A percentile compares a stretch with the other conserved stretches of the same genome.
Conservation (phyloP, 2,888 invertebrate genomes). For the Cancer borealis region DNA sequence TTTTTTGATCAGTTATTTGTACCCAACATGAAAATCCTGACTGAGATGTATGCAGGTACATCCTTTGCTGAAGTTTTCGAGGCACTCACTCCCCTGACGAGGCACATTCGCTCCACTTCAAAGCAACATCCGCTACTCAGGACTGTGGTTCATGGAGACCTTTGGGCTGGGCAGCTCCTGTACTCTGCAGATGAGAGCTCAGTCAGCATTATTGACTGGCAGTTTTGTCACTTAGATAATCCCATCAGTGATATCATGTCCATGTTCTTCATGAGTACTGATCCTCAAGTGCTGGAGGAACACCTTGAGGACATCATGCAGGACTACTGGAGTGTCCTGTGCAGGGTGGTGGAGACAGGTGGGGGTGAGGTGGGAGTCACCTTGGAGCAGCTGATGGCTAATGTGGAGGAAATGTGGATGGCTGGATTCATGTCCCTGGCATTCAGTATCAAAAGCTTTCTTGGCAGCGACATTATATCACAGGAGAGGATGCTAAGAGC, state of each 20-base stretch:
- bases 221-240: conserved; percentile 66
- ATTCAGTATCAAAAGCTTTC: conserved; percentile 74
- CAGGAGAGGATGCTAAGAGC: conserved; percentile 59
- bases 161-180: conserved; percentile 74
- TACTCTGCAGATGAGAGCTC: conserved; percentile 63
- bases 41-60: conserved; percentile 54
- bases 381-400: conserved; percentile 55
- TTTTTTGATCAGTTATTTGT: conserved; percentile 66
- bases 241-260: conserved; percentile 70
- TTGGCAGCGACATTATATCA: conserved; percentile 69
- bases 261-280: conserved; percentile 74
- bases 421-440: conserved; percentile 69
- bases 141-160: conserved; percentile 74
- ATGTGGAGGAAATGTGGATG: conserved; percentile 72
- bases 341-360: conserved; percentile 43
- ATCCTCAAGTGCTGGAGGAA: conserved; percentile 61
- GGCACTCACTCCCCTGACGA: conserved; percentile 59
- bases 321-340: conserved; percentile 67
- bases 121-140: conserved; percentile 57
- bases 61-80: conserved; percentile 51
- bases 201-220: conserved; percentile 75
- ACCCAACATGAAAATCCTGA: conserved; percentile 67
- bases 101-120: conserved; percentile 50
- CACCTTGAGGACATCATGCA: conserved; percentile 66
- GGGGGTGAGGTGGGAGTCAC: conserved; percentile 28